These are phyloP conservation scores for Ips nitidus DNA, from an alignment of 1,140 invertebrate species.

Conservation along the genomic window DNA sequence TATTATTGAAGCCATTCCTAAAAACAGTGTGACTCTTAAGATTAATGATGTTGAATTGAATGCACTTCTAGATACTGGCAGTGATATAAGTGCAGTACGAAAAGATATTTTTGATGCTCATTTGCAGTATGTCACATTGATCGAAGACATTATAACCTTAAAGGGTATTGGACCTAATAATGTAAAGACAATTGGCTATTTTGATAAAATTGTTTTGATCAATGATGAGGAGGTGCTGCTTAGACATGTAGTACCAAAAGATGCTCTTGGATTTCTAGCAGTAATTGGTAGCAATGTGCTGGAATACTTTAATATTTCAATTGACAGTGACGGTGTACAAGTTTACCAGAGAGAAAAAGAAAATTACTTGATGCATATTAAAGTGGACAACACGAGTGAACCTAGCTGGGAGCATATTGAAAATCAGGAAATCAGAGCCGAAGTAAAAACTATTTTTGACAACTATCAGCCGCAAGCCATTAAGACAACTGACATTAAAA, in stretches of 20 bases:
- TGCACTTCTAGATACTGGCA: constrained; percentile 16
- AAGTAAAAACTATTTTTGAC: not conserved
- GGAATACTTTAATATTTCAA: constrained; percentile 4
- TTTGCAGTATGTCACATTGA: constrained; percentile 16
- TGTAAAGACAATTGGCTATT: constrained; percentile 16
- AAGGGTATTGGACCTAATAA: constrained; percentile 20
- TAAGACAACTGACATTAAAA: not conserved
- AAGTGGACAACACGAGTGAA: not conserved
- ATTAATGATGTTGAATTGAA: constrained; percentile 5
- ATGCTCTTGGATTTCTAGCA: constrained; percentile 10
- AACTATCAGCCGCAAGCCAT: not conserved
- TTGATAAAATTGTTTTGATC: constrained; percentile 15
- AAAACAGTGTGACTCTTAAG: constrained; percentile 5
- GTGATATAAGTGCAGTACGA: constrained; percentile 23
- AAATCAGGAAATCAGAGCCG: not conserved
- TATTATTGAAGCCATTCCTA: not conserved
- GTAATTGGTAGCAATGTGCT: constrained; percentile 21
- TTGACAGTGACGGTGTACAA: constrained; percentile 9
- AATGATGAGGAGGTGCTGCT: constrained; percentile 23
- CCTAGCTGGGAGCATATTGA: not conserved
- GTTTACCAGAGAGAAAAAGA: constrained; percentile 8
- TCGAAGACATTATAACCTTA: not conserved
- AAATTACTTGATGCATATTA: constrained; percentile 27
- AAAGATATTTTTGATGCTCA: constrained; percentile 7
- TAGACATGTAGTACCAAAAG: constrained; percentile 11